These are phyloP conservation scores for Meles meles DNA, from an alignment of 2,113 vertebrate species.

Conservation along the genomic window DNA sequence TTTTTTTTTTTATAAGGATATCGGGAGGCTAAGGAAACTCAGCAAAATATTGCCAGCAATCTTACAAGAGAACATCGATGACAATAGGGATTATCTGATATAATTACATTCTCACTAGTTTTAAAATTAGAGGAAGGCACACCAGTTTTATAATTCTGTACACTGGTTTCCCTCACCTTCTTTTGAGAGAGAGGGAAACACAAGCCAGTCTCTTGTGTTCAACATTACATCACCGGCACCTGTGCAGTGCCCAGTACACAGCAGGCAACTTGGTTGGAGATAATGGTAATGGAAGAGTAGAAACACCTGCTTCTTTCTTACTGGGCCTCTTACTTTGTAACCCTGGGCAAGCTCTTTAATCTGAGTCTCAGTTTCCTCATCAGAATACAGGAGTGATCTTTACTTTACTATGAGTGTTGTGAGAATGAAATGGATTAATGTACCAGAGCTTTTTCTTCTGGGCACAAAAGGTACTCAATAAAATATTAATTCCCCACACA, in stretches of 20 bases:
- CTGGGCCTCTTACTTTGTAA: background rate
- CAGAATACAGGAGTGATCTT: conserved; percentile 18
- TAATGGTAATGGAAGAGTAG: background rate
- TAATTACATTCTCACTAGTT: background rate
- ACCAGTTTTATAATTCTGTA: background rate
- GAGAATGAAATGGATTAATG: conserved; percentile 11
- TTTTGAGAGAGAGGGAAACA: background rate
- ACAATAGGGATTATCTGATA: background rate
- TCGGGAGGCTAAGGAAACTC: background rate
- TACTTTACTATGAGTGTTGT: background rate
- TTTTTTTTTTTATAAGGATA: background rate
- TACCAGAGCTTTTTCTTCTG: background rate
- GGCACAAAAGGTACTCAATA: background rate
- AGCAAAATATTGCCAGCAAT: background rate
- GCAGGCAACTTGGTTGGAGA: background rate
- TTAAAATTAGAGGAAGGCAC: conserved; percentile 5
- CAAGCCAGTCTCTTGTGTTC: background rate
- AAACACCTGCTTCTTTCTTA: background rate
- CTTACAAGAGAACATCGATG: background rate
- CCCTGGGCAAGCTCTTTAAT: background rate
- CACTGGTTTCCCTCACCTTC: too few species aligned
- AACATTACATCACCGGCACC: background rate
- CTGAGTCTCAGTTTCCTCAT: conserved; percentile 9
- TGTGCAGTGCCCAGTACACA: background rate
- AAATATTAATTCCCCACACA: background rate